A percentile compares a stretch with the other conserved stretches of the same genome.
phyloP scores from a whole-genome alignment of 2,113 vertebrate species.

The Scomber japonicus region DNA sequence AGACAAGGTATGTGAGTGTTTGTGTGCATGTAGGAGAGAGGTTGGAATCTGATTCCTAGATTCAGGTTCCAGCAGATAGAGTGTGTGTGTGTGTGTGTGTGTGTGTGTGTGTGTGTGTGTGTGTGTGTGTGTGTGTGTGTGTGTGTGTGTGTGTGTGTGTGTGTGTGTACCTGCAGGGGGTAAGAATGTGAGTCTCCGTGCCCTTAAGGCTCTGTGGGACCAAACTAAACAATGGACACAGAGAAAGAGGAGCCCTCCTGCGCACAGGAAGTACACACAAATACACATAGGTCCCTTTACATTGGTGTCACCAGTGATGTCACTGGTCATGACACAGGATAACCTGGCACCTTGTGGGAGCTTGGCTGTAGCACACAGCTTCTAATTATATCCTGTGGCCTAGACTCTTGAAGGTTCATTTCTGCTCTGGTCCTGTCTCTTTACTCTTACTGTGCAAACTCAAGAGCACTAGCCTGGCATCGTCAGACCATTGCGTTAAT shows the following conservation, averaged over 20 bases:
- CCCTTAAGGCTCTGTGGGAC: constrained; percentile 3
- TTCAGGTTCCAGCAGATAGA: constrained; percentile 54
- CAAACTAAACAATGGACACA: constrained; percentile 21
- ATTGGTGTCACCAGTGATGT: constrained; percentile 39
- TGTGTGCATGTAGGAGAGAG: constrained; percentile 14
- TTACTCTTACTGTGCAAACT: neutral
- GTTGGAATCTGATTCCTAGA: constrained; percentile 67
- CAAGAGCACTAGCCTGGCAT: neutral
- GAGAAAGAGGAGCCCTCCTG: constrained; percentile 38
- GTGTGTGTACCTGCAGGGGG: constrained; percentile 17
- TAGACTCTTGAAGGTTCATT: neutral
- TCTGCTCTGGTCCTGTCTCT: constrained; percentile 6
- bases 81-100: constrained; percentile 15
- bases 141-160: neutral
- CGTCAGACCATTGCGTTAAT: no score
- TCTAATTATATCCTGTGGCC: constrained; percentile 10
- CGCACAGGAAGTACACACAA: constrained; percentile 52
- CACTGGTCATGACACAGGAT: constrained; percentile 47
- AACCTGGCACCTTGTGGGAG: constrained; percentile 36
- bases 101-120: constrained; percentile 24
- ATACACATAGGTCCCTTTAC: constrained; percentile 43
- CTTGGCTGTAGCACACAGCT: neutral
- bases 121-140: constrained; percentile 22
- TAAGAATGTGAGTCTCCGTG: constrained; percentile 29
- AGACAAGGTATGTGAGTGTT: constrained; percentile 13